Percentiles rank a stretch among this genome's conserved stretches.
Conservation (phyloP, 2,113 vertebrate genomes). For the Cardinalis cardinalis region DNA sequence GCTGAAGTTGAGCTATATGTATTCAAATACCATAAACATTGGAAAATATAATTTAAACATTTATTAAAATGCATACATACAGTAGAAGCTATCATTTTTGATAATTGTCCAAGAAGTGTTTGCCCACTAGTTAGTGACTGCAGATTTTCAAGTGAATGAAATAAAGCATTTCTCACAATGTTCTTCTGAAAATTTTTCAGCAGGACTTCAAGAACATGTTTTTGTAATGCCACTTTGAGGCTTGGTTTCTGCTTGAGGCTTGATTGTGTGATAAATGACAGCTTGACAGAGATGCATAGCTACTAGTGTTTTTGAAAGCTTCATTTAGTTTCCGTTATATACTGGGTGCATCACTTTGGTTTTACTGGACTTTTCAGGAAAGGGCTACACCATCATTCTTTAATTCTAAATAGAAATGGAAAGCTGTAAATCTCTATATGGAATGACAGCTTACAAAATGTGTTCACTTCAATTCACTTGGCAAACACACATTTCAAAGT, state of each 20-base stretch:
- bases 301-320: slow-evolving; percentile 43
- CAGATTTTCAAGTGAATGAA: not conserved
- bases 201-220: not conserved
- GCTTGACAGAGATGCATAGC: slow-evolving; percentile 30
- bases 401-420: slow-evolving; percentile 58
- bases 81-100: not conserved
- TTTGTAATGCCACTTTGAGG: not conserved
- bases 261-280: slow-evolving; percentile 50
- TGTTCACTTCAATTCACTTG: slow-evolving; percentile 37
- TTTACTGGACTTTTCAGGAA: slow-evolving; percentile 54
- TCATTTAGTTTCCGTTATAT: slow-evolving; percentile 57
- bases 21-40: not conserved
- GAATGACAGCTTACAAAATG: slow-evolving; percentile 51
- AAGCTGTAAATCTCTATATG: slow-evolving; percentile 50
- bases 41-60: not conserved
- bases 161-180: not conserved
- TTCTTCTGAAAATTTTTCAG: not conserved
- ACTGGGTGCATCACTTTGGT: slow-evolving; percentile 29
- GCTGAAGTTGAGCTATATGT: not conserved
- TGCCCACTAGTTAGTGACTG: not conserved
- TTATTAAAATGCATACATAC: not conserved
- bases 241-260: not conserved
- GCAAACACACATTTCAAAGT: slow-evolving; percentile 22
- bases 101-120: not conserved
- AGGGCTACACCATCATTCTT: slow-evolving; percentile 43